phyloP scores from a whole-genome alignment of 2,888 invertebrate species.

The Eupelmus urozonus region DNA sequence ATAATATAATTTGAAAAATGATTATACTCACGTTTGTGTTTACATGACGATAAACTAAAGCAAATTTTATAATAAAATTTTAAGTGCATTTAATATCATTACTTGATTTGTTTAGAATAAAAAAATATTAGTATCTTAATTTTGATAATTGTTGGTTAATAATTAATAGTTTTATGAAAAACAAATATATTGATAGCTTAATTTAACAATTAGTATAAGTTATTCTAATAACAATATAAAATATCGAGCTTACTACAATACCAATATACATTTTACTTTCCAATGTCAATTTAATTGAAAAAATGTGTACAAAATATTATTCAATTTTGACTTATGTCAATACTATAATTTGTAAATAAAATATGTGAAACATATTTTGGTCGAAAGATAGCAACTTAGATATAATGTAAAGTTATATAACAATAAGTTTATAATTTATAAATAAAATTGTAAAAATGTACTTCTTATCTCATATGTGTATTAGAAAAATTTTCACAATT shows the following conservation, averaged over 20 bases:
- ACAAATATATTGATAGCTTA: too few relatives aligned
- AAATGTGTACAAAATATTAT: not conserved
- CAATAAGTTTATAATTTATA: constrained; percentile 5
- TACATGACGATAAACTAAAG: too few relatives aligned
- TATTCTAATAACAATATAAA: not conserved
- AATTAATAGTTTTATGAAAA: too few relatives aligned
- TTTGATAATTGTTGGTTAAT: too few relatives aligned
- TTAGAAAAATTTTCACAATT: not conserved
- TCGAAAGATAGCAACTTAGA: not conserved
- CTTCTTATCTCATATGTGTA: not conserved
- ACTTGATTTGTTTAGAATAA: too few relatives aligned
- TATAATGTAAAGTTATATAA: constrained; percentile 4
- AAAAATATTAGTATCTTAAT: too few relatives aligned
- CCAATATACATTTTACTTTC: constrained; percentile 2
- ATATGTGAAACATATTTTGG: constrained; percentile 39
- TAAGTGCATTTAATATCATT: too few relatives aligned
- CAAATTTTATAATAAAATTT: too few relatives aligned
- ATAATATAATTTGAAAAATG: constrained; percentile 6
- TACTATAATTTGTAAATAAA: constrained; percentile 28
- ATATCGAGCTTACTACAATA: constrained; percentile 29
- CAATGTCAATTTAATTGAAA: constrained; percentile 2
- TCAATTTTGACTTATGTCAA: not conserved
- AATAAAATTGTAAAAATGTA: not conserved
- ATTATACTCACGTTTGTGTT: too few relatives aligned
- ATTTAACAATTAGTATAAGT: constrained; percentile 7